Evolutionary conservation across 2,797 vertebrate species (phyloP), one percentile per base, ranked within the genome.

Genomic region (Nasua narica): DNA sequence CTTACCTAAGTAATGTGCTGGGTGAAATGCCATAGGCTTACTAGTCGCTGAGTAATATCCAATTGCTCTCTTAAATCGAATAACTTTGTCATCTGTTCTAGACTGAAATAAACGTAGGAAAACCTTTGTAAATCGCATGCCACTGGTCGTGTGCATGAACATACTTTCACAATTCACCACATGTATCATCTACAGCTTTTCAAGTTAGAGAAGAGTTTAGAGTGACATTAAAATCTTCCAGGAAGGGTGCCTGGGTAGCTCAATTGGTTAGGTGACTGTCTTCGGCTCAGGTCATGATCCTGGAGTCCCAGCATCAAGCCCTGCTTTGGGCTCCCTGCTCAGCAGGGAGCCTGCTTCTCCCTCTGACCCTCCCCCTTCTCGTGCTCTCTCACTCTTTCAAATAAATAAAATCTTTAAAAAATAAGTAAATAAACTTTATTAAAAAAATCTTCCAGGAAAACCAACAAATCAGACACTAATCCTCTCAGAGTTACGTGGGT

Each of bases 51-150:
- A 99, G 98, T 99, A 99, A 99, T 99, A 99, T 95, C 99, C 99
- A 98, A 99, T 99, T 25, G 99, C 99, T 98, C 99, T 99, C 99
- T 99, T 99, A 98, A 99, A 99, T 93, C 99, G 99, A 98, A 99
- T 96, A 96, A 99, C 99, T 99, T 99, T 99, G 98, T 99, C 99
- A 98, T 99, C 99, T 95, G 99, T 99, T 99, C 99, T 99, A 97
- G 99, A 99, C 99, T 99, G 96, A 97, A 99, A 98, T 52, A 97
- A 94, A 97, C 43, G 96, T n/a, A 96, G 69, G 76, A 97, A 94
- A 95, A 93, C 58, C 40, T 96, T 98, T 95, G 98, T 97, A 87
- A 98, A 81, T 60, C 83, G 86, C 85, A 92, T 90, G 96, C 65
- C 87, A 94, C 74, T 77, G 48, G 82, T 89, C 43, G 46, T 54